Evolutionary conservation across 92 coral and sea anemone genomes (phyloP), one percentile per base, ranked within the genome.

Genomic region (Umimayanthus chanpuru): DNA sequence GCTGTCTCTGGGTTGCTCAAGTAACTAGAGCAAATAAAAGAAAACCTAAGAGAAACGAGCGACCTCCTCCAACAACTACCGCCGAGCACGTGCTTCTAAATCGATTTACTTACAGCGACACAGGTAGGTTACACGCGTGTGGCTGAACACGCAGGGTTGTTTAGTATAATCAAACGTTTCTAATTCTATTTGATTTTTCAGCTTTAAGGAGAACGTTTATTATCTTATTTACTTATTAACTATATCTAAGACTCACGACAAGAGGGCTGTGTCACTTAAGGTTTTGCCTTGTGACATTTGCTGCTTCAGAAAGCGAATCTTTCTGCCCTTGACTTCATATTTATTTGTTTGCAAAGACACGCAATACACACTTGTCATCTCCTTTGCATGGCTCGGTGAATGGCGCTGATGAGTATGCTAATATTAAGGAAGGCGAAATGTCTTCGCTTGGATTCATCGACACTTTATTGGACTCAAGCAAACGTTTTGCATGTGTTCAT

Each of bases 271-370:
- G 44, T 73, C 77, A 73, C 23, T 32, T 9, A 15, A 30, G 77
- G 4, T 16, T 32, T 73, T 14, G 15, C 77, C 77, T 32, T 29
- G 9, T 73, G 77, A 73, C 77, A 73, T 53, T 53, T 72, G 18
- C 4, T 30, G 77, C 39, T 73, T 20, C 38, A 71, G 75, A 71
- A 71, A 71, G 21, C 18, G 39, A 73, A 32, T 12, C 40, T 73
- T 20, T 73, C 40, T 73, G 77, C 40, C 40, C 76, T 68, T n/a
- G n/a, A n/a, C n/a, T n/a, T 71, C 76, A 36, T 71, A 16, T 71
- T 28, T 28, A 71, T 72, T 72, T 72, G 43, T 72, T 72, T 72
- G 43, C 18, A 72, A 2, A 9, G 36, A 9, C 75, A 26, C 28
- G 75, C 38, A 20, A 43, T 7, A 73, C 43, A 30, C 77, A 12